These are phyloP conservation scores for Lissocephala sabroskyi DNA, from an alignment of 2,888 invertebrate genomes.

Conservation along the genomic window DNA sequence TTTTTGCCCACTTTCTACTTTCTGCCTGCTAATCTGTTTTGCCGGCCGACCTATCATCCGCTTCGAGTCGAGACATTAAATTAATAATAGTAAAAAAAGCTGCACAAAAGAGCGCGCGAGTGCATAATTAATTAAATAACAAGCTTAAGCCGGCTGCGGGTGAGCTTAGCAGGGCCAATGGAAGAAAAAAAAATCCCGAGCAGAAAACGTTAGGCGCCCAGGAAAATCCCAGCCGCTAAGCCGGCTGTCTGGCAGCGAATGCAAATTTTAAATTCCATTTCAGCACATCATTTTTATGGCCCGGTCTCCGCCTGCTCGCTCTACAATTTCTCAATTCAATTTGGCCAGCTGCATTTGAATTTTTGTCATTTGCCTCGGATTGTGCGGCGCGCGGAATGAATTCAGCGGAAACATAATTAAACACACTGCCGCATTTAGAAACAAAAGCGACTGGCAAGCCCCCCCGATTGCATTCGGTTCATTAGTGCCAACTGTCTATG, in stretches of 20 bases:
- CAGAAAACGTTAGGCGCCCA: no score
- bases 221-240: neutral
- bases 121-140: constrained; percentile 47
- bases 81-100: constrained; percentile 32
- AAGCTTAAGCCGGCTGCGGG: constrained; percentile 21
- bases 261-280: neutral
- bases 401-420: neutral
- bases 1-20: neutral
- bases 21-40: neutral
- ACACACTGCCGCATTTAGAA: neutral
- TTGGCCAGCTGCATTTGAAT: no score
- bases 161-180: no score
- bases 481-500: neutral
- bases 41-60: neutral
- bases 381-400: no score
- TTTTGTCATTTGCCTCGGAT: no score
- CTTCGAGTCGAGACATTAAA: constrained; percentile 11
- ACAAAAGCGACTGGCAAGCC: no score
- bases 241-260: neutral
- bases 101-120: constrained; percentile 25
- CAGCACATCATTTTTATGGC: no score
- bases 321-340: no score
- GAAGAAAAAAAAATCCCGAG: no score
- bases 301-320: no score
- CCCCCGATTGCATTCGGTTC: neutral